A percentile compares a stretch with the other conserved stretches of the same genome.
Conservation (phyloP, 2,113 vertebrate genomes). For the Stercorarius parasiticus region DNA sequence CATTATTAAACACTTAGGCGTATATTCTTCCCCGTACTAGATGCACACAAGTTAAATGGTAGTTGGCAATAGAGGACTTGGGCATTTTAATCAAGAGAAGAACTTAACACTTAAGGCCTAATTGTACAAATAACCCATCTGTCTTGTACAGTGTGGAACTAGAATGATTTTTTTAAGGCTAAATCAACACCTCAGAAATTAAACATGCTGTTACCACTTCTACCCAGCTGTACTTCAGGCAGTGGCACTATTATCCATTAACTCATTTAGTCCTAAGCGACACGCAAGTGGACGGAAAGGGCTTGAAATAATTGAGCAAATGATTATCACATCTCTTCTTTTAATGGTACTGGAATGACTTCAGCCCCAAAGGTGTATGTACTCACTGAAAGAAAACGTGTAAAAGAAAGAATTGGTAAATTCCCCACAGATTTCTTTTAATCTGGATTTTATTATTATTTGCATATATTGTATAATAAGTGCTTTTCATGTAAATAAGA, state of each 20-base stretch:
- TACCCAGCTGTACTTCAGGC: neutral
- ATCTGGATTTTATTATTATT: neutral
- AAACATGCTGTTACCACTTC: neutral
- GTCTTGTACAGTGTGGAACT: neutral
- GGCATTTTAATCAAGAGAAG: neutral
- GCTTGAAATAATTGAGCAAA: neutral
- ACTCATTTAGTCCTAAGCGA: neutral
- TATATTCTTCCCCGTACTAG: neutral
- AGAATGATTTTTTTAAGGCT: neutral
- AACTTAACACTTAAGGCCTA: neutral
- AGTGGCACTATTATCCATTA: neutral
- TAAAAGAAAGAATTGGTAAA: neutral
- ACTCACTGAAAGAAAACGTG: neutral
- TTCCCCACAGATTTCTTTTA: neutral
- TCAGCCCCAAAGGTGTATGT: neutral
- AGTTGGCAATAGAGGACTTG: neutral
- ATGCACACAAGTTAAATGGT: neutral
- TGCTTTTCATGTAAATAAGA: neutral
- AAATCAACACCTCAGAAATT: neutral
- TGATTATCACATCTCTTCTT: neutral
- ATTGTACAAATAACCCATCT: constrained; percentile 4
- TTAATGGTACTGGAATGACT: neutral
- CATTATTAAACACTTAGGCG: neutral
- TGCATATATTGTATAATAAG: neutral
- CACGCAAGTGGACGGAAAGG: neutral